phyloP scores from a whole-genome alignment of 2,113 vertebrate species.

The Dicentrarchus labrax region DNA sequence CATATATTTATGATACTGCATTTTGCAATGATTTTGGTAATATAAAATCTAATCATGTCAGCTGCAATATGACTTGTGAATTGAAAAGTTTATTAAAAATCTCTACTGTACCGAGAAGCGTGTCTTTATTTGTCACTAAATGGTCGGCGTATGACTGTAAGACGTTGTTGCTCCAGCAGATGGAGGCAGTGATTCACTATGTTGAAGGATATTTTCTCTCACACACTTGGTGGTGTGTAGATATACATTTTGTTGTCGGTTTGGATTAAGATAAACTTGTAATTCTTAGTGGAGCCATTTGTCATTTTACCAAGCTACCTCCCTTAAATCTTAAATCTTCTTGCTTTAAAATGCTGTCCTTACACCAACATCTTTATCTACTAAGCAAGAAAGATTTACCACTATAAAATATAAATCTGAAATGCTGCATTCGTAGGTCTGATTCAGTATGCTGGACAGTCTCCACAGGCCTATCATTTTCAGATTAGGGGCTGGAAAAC shows the following conservation, averaged over 20 bases:
- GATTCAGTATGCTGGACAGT: neutral
- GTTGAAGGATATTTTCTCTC: neutral
- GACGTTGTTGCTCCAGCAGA: constrained; percentile 53
- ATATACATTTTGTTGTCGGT: neutral
- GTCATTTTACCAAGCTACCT: neutral
- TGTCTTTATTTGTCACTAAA: neutral
- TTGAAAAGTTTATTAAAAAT: constrained; percentile 77
- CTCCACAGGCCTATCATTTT: constrained; percentile 21
- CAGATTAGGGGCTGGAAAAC: constrained; percentile 15
- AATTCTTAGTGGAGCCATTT: neutral
- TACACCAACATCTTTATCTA: neutral
- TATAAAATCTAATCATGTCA: constrained; percentile 70
- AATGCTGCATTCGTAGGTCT: neutral
- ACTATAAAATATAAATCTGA: neutral
- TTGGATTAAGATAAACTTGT: neutral
- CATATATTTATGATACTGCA: constrained; percentile 79
- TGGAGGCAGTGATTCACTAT: constrained; percentile 47
- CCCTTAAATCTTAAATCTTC: neutral
- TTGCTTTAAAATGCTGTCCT: neutral
- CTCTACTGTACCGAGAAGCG: constrained; percentile 39
- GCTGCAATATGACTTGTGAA: constrained; percentile 66
- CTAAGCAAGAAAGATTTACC: neutral
- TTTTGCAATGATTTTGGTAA: constrained; percentile 75
- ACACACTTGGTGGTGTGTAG: neutral
- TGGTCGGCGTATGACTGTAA: neutral